These are phyloP conservation scores for Matsumyia berberina DNA, from an alignment of 2,888 invertebrate species.

Conservation along the genomic window DNA sequence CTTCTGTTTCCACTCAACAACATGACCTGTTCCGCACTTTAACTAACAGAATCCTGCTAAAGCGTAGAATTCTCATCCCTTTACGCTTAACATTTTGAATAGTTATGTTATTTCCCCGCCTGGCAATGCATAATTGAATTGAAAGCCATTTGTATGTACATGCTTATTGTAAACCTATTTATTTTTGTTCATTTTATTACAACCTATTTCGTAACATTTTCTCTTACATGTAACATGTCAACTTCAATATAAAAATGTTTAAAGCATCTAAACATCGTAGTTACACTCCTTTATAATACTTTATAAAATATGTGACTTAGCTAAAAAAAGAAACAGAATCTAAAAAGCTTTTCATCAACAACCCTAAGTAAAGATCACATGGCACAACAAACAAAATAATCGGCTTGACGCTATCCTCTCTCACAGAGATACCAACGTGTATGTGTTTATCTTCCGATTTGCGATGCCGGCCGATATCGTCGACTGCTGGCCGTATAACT, in stretches of 20 bases:
- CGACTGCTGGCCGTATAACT: slow-evolving; percentile 79
- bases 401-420: neutral
- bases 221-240: slow-evolving; percentile 12
- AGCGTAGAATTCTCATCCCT: too few relatives aligned
- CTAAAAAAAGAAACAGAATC: slow-evolving; percentile 12
- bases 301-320: slow-evolving; percentile 40
- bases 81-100: too few relatives aligned
- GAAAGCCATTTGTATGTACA: too few relatives aligned
- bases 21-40: too few relatives aligned
- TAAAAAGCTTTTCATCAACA: slow-evolving; percentile 38
- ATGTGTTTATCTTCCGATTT: slow-evolving; percentile 38
- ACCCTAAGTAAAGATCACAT: slow-evolving; percentile 68
- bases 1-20: too few relatives aligned
- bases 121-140: too few relatives aligned
- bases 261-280: slow-evolving; percentile 15
- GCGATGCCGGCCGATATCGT: slow-evolving; percentile 64
- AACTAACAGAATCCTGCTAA: too few relatives aligned
- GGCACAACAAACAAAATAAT: slow-evolving; percentile 58
- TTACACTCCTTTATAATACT: slow-evolving; percentile 49
- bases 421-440: neutral
- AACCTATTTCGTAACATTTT: slow-evolving; percentile 13
- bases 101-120: too few relatives aligned
- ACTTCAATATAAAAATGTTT: slow-evolving; percentile 41
- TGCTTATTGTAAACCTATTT: neutral
- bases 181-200: slow-evolving; percentile 6